phyloP scores from a whole-genome alignment of 2,113 vertebrate species.

The Spea bombifrons region DNA sequence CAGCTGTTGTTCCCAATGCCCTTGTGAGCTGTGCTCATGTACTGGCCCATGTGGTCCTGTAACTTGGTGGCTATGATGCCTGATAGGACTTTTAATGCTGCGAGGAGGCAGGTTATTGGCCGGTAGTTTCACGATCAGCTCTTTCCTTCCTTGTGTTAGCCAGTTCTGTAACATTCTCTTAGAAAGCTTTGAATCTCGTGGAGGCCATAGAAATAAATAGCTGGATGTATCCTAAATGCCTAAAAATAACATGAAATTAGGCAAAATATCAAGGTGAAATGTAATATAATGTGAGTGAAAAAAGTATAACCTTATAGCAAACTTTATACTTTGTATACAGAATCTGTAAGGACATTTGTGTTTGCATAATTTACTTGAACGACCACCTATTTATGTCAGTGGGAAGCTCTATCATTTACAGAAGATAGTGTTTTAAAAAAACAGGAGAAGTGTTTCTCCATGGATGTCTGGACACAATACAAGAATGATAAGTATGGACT shows the following conservation, averaged over 20 bases:
- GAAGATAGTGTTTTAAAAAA: conserved; percentile 46
- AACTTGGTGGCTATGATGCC: no score
- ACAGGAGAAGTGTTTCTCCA: conserved; percentile 51
- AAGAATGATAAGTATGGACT: not conserved
- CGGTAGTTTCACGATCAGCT: no score
- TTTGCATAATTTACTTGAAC: conserved; percentile 52
- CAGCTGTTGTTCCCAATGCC: no score
- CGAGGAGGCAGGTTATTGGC: no score
- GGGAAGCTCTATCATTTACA: conserved; percentile 52
- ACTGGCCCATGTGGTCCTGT: no score
- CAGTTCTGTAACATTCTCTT: no score
- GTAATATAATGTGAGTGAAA: not conserved
- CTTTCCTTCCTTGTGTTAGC: no score
- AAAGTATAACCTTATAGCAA: not conserved
- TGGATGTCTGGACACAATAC: not conserved
- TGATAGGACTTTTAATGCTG: no score
- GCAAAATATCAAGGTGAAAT: conserved; percentile 3
- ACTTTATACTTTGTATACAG: not conserved
- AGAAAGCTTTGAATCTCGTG: not conserved
- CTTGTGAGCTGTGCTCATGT: no score
- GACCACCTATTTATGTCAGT: conserved; percentile 46
- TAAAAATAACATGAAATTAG: not conserved
- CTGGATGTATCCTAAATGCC: not conserved
- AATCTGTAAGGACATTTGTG: not conserved
- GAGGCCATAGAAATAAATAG: not conserved